Evolutionary conservation across 2,797 vertebrate species (phyloP).

Genomic region (Tapirus indicus): DNA sequence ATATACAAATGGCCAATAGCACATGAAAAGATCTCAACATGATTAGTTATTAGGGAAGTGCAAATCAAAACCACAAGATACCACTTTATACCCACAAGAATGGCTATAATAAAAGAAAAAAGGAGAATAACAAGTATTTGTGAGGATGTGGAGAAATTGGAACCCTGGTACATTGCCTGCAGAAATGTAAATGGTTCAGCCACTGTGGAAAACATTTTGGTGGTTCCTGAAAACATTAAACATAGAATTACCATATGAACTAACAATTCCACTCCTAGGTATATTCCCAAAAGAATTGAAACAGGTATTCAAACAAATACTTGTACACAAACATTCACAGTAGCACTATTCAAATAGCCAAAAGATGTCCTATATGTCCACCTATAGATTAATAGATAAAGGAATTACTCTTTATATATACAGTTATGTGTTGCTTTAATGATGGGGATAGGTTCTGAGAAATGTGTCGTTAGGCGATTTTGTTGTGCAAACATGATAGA

Average conservation of each 20-base stretch:
- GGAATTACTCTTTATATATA: neutral
- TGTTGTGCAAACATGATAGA: no score
- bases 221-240: neutral
- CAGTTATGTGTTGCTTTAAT: no score
- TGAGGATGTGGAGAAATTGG: neutral
- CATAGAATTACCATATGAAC: neutral
- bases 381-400: neutral
- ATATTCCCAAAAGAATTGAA: neutral
- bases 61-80: neutral
- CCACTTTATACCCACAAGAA: neutral
- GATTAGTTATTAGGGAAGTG: neutral
- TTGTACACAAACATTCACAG: neutral
- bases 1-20: neutral
- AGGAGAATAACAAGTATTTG: neutral
- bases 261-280: neutral
- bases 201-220: neutral
- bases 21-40: neutral
- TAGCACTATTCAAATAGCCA: neutral
- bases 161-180: neutral
- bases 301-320: slow-evolving; percentile 8
- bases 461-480: no score
- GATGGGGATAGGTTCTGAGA: no score
- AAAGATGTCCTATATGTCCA: neutral
- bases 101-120: neutral
- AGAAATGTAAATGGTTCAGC: neutral